Base-by-base conservation (phyloP, 2,888 invertebrate genomes). In the Hololepta plana region DNA sequence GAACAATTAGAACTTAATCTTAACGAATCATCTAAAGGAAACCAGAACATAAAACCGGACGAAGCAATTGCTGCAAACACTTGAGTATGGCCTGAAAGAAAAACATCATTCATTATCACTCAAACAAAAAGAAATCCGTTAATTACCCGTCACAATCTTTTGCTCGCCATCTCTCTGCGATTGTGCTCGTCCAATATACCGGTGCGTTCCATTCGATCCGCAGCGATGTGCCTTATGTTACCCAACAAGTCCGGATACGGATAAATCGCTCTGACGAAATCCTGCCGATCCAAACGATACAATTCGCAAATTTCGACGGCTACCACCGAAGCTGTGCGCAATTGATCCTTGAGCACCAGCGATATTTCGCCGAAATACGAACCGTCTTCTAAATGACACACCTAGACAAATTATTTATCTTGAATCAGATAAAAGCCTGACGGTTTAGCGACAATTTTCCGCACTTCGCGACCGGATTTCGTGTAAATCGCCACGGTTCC, bases 381-480 rank as follows among this genome's bases (percentile, higher is more conserved):
- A 0, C 70, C 70, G 34, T 70, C 70, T 38, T 64, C 57, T 17
- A 68, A 44, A 38, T 62, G 62, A 33, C 57, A 57, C 28, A 62
- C 45, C 59, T 60, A 26, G 10, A 42, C n/a, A n/a, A n/a, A n/a
- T n/a, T n/a, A n/a, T n/a, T n/a, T n/a, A n/a, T n/a, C n/a, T n/a
- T n/a, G n/a, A n/a, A n/a, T n/a, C n/a, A n/a, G n/a, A n/a, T n/a
- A n/a, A n/a, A n/a, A n/a, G n/a, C n/a, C n/a, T n/a, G n/a, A n/a
- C n/a, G n/a, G n/a, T n/a, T n/a, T n/a, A n/a, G n/a, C 17, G n/a
- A 9, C 10, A 21, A 8, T 6, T 8, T 21, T 28, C 9, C 4
- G 11, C 9, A 50, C 52, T 42, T 55, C 54, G 42, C 45, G 46
- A 15, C 63, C 64, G 1, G 53, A 51, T 24, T 44, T 41, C 2